Conservation (phyloP, 2,888 invertebrate genomes). For the Drosophila conformis region DNA sequence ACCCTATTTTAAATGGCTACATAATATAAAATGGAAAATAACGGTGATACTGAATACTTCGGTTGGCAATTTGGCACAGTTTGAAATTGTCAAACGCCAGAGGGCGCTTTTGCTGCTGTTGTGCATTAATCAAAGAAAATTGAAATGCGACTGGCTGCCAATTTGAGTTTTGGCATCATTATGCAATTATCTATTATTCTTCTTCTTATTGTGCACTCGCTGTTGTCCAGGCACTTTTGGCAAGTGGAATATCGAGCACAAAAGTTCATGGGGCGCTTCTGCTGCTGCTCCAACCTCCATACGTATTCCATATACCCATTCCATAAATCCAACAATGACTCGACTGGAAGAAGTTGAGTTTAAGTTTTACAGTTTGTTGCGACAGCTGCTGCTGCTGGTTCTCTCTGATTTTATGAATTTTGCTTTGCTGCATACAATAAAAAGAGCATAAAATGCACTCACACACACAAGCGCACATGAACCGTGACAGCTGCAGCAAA, state of each 20-base stretch:
- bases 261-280: constrained; percentile 62
- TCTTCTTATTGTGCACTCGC: constrained; percentile 22
- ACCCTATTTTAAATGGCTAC: neutral
- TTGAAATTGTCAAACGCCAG: constrained; percentile 32
- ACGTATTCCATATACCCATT: neutral
- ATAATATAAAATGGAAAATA: constrained; percentile 37
- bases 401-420: constrained; percentile 65
- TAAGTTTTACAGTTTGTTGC: constrained; percentile 47
- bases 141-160: constrained; percentile 48
- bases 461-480: constrained; percentile 21
- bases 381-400: constrained; percentile 36
- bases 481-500: constrained; percentile 52
- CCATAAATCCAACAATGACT: constrained; percentile 10
- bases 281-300: constrained; percentile 2
- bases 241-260: constrained; percentile 69
- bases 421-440: constrained; percentile 56
- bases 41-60: constrained; percentile 25
- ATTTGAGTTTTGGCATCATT: constrained; percentile 63
- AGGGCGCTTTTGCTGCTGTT: constrained; percentile 26
- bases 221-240: constrained; percentile 53
- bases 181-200: constrained; percentile 55
- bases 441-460: constrained; percentile 68
- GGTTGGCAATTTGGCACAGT: constrained; percentile 60
- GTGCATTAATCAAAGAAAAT: constrained; percentile 51
- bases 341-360: constrained; percentile 28